A percentile compares a stretch with the other conserved stretches of the same genome.
Evolutionary conservation across 2,888 invertebrate genomes (phyloP).

Genomic region (Rhagophthalmus giganteus): DNA sequence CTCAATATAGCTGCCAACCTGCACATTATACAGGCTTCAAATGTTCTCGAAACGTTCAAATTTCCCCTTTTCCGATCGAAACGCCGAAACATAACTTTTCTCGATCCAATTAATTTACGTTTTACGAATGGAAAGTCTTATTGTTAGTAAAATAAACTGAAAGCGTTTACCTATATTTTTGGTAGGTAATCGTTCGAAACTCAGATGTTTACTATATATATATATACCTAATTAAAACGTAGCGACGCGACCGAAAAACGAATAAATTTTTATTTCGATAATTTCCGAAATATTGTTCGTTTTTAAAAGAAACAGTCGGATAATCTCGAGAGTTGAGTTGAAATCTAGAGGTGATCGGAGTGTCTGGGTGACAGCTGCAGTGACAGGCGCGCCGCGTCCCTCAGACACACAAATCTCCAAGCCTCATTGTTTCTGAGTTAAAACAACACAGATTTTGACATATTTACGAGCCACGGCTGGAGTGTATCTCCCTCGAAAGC

Average conservation of each 20-base stretch:
- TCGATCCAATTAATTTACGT: too few relatives aligned
- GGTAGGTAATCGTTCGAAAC: too few relatives aligned
- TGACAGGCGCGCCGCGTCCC: conserved; percentile 44
- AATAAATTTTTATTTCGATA: background rate
- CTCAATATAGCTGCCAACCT: conserved; percentile 43
- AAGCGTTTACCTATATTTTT: too few relatives aligned
- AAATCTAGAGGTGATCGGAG: conserved; percentile 43
- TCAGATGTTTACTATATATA: too few relatives aligned
- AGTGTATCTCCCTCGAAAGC: conserved; percentile 38
- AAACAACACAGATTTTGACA: conserved; percentile 56
- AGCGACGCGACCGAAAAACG: too few relatives aligned
- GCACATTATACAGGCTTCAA: conserved; percentile 13
- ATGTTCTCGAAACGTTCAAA: background rate
- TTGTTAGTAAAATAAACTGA: too few relatives aligned
- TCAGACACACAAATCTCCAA: conserved; percentile 56
- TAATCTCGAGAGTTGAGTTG: conserved; percentile 42
- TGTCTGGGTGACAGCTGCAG: conserved; percentile 53
- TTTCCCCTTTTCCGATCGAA: background rate
- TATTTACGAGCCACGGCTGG: conserved; percentile 53
- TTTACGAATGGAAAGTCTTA: too few relatives aligned
- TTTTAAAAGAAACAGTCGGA: conserved; percentile 3
- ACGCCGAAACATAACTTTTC: background rate
- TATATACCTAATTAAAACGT: too few relatives aligned
- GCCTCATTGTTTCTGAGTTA: conserved; percentile 56
- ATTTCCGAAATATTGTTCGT: too few relatives aligned